Base-by-base conservation (phyloP, 2,113 vertebrate species). In the Antechinus flavipes region DNA sequence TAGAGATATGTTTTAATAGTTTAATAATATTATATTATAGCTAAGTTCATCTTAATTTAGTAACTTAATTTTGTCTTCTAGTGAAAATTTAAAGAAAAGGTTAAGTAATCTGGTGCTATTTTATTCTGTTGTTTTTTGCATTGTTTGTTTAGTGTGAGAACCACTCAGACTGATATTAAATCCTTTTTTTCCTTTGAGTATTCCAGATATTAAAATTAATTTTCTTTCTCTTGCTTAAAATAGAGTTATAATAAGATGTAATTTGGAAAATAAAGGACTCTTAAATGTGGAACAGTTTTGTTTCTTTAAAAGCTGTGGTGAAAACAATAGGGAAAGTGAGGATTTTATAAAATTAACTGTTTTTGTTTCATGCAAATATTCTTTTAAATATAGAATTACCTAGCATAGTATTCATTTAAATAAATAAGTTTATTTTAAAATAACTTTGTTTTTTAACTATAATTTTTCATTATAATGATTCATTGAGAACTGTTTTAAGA, bases 231-330 rank as follows among this genome's bases (percentile, higher is more conserved):
- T 54, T 84, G 56, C 16, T 9, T 58, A 92, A 68, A 93, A 23
- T 47, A 93, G 54, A 93, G 54, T 92, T 91, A 61, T 14, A 68
- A 14, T n/a, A 68, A 35, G 12, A 9, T 46, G n/a, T 91, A 58
- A 46, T 91, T 91, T 91, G 47, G 76, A 94, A 50, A 90, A 53
- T 55, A 91, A 91, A 56, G 27, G 50, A 54, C 10, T 47, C 42
- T 93, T 89, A 93, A 27, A 91, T 55, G 61, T 92, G 91, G 47
- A 50, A 54, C 90, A 90, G 19, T 61, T 10, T 3, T 24, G 90
- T 93, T 91, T 30, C 26, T 91, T 93, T 96, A 42, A 91, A 93
- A 91, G 76, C 46, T 89, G 55, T 95, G 30, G 93, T 24, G 47
- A 68, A 42, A 54, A n/a, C 35, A 68, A 14, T 30, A 68, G 14